Evolutionary conservation across 2,888 invertebrate genomes (phyloP).

Genomic region (Harpalus rufipes): DNA sequence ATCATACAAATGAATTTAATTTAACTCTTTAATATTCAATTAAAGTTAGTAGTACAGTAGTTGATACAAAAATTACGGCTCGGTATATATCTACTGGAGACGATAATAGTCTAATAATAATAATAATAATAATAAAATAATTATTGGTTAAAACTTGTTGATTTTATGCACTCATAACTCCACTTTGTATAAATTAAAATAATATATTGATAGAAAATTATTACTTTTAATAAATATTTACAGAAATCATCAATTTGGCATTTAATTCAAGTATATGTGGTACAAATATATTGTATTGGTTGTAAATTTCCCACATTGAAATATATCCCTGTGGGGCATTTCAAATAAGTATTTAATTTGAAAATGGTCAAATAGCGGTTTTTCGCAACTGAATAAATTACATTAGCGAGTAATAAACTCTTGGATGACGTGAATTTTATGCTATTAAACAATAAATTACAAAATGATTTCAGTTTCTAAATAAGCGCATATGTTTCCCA

Average conservation of each 20-base stretch:
- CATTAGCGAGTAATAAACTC: conserved; percentile 24
- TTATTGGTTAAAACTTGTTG: no score
- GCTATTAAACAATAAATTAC: conserved; percentile 48
- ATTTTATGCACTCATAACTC: no score
- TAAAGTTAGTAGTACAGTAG: no score
- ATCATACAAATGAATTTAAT: no score
- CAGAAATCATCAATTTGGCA: neutral
- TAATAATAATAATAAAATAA: no score
- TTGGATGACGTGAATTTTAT: conserved; percentile 26
- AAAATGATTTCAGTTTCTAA: conserved; percentile 21
- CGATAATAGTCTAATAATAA: no score
- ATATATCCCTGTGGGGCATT: neutral
- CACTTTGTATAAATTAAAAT: no score
- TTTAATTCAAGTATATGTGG: neutral
- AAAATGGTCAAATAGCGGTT: neutral
- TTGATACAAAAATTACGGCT: no score
- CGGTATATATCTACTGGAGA: no score
- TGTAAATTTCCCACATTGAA: neutral
- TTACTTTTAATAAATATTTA: neutral
- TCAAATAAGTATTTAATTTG: conserved; percentile 5
- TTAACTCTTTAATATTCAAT: no score
- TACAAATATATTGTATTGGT: neutral
- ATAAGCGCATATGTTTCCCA: conserved; percentile 23
- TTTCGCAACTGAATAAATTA: conserved; percentile 18
- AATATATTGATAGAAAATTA: no score